A percentile compares a stretch with the other conserved stretches of the same genome.
phyloP scores from a whole-genome alignment of 2,113 vertebrate genomes.

The Cyrtonyx montezumae region DNA sequence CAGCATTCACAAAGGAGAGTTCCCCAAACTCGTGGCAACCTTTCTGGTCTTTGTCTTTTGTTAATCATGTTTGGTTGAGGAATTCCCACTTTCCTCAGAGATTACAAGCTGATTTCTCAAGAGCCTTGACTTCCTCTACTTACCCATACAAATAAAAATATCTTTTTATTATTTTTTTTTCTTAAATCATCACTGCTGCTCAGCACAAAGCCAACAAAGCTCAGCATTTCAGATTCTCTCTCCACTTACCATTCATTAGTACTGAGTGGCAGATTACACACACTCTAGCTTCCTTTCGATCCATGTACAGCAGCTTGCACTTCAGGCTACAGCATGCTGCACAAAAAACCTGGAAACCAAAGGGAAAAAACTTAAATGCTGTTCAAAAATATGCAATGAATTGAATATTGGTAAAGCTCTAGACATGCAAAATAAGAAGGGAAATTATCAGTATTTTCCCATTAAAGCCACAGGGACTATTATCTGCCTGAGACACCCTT shows the following conservation, averaged over 20 bases:
- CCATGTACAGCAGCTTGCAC: constrained; percentile 94
- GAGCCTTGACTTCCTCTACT: not conserved
- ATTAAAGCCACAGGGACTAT: not conserved
- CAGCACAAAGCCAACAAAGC: not conserved
- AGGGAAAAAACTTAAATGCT: not conserved
- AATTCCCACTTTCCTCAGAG: not conserved
- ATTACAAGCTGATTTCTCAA: not conserved
- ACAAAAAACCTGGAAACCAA: constrained; percentile 90
- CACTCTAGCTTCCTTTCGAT: constrained; percentile 94
- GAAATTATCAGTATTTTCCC: not conserved
- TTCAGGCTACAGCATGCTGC: constrained; percentile 94
- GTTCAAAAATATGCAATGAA: not conserved
- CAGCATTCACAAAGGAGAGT: not conserved
- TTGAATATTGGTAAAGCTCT: not conserved
- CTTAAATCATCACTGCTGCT: not conserved
- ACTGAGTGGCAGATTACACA: constrained; percentile 96
- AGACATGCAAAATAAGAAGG: not conserved
- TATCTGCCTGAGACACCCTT: not conserved
- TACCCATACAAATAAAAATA: not conserved
- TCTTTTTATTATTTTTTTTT: not conserved
- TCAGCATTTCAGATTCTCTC: not conserved
- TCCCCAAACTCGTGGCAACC: constrained; percentile 9
- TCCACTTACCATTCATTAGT: constrained; percentile 90
- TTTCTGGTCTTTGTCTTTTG: constrained; percentile 27
- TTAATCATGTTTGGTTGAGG: not conserved